A percentile compares a stretch with the other conserved stretches of the same genome.
Conservation (phyloP, 1,140 invertebrate species). For the Vollenhovia emeryi region DNA sequence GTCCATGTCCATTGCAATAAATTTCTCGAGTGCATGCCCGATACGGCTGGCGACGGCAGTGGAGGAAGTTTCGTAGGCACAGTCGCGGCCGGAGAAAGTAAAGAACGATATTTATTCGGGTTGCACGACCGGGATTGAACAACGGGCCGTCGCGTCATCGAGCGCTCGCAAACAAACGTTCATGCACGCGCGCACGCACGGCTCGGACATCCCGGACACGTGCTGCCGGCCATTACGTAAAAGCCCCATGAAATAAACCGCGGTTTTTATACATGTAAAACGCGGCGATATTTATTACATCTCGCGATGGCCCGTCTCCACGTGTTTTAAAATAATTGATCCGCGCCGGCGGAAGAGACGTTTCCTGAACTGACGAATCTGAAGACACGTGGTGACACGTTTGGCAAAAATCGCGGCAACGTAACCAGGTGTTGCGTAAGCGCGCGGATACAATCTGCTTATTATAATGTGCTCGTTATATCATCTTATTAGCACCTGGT, state of each 20-base stretch:
- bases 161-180: background rate
- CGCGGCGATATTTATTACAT: background rate
- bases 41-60: background rate
- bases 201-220: background rate
- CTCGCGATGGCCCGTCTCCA: background rate
- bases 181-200: background rate
- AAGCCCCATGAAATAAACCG: background rate
- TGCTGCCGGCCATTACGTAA: constrained; percentile 42
- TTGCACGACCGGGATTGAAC: constrained; percentile 48
- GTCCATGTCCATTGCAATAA: constrained; percentile 33
- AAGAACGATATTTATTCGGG: constrained; percentile 67
- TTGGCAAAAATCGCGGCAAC: background rate
- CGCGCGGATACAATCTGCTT: background rate
- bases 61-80: constrained; percentile 59
- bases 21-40: constrained; percentile 10
- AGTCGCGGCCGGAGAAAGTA: constrained; percentile 68
- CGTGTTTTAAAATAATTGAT: background rate
- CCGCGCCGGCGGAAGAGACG: background rate
- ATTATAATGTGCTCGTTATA: background rate
- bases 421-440: background rate
- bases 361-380: background rate
- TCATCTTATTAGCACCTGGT: constrained; percentile 21
- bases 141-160: constrained; percentile 21
- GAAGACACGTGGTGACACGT: background rate
- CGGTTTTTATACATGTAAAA: background rate